Evolutionary conservation across 2,113 vertebrate species (phyloP), one percentile per base, ranked within the genome.

Genomic region (Xiphophorus hellerii): DNA sequence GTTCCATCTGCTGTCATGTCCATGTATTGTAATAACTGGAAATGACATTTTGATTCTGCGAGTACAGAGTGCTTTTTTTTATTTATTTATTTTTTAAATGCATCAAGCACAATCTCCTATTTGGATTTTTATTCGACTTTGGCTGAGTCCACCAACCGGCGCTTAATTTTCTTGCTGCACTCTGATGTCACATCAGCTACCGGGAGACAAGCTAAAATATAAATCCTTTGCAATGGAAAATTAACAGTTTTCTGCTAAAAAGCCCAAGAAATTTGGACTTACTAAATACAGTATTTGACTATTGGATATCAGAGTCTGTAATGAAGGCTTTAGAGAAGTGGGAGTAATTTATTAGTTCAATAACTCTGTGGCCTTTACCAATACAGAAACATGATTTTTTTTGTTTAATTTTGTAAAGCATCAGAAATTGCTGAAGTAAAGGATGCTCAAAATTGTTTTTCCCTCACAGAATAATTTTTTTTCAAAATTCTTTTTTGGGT

Each of bases 401-500:
- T 66, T 4, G 20, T 12, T 4, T 48, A 1, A 4, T 62, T 13
- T 58, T 48, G 30, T 42, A 35, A 13, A 4, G 7, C 22, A 25
- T 58, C 51, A n/a, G 51, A 58, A 58, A n/a, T 58, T 58, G 8
- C 17, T 58, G 14, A 48, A 48, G 17, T 20, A 42, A 42, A 14
- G 39, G 14, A 42, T 48, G 44, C 4, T 48, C 17, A 5, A 15
- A 5, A 25, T 25, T n/a, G n/a, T 11, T 25, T 58, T n/a, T n/a
- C 25, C 22, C 72, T 37, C 79, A 58, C 60, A 37, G 69, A 63
- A 64, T 81, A 15, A 5, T 44, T 80, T 86, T 73, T 39, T 70
- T 73, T 64, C 35, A 37, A 37, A 37, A 82, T 91, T 84, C 77
- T 77, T 84, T 78, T 68, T 68, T 76, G 71, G 61, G 62, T 79